Base-by-base conservation (phyloP, 1,140 invertebrate genomes). In the Drosophila neocordata region DNA sequence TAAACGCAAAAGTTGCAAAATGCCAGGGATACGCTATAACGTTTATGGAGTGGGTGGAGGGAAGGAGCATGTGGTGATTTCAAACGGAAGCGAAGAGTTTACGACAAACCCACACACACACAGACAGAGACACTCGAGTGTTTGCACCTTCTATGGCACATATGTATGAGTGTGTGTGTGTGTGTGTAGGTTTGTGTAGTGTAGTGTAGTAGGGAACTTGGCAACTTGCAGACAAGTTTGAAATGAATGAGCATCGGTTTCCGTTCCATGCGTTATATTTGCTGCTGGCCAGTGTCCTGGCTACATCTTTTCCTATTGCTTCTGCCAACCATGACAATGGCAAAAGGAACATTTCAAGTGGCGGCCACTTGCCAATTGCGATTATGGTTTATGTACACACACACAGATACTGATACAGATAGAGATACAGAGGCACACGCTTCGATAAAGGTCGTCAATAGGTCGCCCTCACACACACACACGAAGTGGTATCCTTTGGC, bases 1-100 rank as follows among this genome's bases (percentile, higher is more conserved):
- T 88, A 88, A 88, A 88, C 83, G 83, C 83, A 88, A 88, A 88
- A 88, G 76, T 88, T 88, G 83, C 83, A 88, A 89, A 88, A 88
- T 83, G 79, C 67, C 75, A 88, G 66, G 59, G 65, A 59, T 65
- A 63, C 51, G 66, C 62, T 68, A 77, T 52, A 48, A 64, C 38
- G 22, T 24, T 24, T 1, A 4, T 44, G 38, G 15, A 20, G 27
- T 44, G 35, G 13, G 27, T 6, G 37, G 1, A 13, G 18, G 9
- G 12, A 9, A 38, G 13, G 55, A 20, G 4, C 24, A 11, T 22
- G 37, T 37, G 41, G 34, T 38, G 35, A n/a, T 37, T n/a, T 38
- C 56, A 35, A 57, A 56, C 78, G 82, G 83, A 87, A 83, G 75
- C 61, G 63, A 76, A 38, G 75, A 78, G 69, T 87, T 85, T 87